A percentile compares a stretch with the other conserved stretches of the same genome.
These are phyloP conservation scores for Oppia nitens DNA, from an alignment of 1,140 invertebrate genomes.

Conservation along the genomic window DNA sequence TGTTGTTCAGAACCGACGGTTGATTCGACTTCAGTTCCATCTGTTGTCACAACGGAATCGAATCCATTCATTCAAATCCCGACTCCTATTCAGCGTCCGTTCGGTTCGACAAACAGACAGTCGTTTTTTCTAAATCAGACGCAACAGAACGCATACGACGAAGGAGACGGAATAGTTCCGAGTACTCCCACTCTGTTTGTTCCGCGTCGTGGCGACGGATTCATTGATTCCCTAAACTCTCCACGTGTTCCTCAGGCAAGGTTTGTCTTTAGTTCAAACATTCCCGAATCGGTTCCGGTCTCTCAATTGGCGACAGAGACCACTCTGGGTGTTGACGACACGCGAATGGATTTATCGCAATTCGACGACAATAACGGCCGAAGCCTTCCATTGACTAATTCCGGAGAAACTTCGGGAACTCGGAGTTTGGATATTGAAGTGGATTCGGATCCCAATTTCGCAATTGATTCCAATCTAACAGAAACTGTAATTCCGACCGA, in stretches of 20 bases:
- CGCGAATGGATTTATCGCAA: constrained; percentile 49
- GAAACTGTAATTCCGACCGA: neutral
- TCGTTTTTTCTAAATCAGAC: neutral
- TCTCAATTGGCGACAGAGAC: constrained; percentile 37
- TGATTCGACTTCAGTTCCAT: neutral
- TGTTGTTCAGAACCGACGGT: neutral
- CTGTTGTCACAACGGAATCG: neutral
- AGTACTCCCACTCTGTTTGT: constrained; percentile 10
- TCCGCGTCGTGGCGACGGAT: constrained; percentile 50
- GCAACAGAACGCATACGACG: neutral
- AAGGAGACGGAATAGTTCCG: constrained; percentile 9
- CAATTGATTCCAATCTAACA: neutral
- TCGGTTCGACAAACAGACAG: neutral
- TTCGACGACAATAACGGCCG: constrained; percentile 38
- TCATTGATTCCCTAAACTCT: constrained; percentile 78
- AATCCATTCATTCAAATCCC: neutral
- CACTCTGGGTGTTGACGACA: constrained; percentile 47
- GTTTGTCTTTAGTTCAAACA: constrained; percentile 48
- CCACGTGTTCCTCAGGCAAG: constrained; percentile 48
- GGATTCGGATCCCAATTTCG: neutral
- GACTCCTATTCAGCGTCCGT: neutral
- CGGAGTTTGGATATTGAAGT: neutral
- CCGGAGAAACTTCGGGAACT: neutral
- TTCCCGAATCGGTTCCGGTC: constrained; percentile 25
- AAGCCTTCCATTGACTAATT: neutral